Conservation (phyloP, 2,113 vertebrate species). For the Phylloscopus trochiloides region DNA sequence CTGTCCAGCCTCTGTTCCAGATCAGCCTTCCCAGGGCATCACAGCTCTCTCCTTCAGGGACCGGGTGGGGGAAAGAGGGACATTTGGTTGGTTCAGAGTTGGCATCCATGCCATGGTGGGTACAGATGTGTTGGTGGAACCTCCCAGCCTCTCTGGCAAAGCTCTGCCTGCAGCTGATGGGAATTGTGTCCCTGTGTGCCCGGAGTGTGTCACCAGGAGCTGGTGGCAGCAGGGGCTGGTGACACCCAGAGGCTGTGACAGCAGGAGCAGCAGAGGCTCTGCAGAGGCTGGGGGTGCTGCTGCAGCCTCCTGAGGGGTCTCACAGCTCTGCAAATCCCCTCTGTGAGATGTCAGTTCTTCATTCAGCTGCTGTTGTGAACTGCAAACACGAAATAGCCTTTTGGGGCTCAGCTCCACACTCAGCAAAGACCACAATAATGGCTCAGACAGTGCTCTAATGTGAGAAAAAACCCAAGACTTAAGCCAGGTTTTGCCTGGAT, state of each 20-base stretch:
- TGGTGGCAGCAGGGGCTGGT: neutral
- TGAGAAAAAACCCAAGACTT: neutral
- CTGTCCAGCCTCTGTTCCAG: neutral
- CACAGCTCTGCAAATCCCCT: neutral
- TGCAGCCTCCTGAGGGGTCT: neutral
- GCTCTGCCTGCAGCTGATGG: neutral
- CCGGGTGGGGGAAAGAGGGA: neutral
- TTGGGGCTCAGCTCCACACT: neutral
- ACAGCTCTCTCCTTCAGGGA: neutral
- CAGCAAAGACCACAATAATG: neutral
- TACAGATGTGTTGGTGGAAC: neutral
- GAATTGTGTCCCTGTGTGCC: rapidly evolving
- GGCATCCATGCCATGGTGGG: rapidly evolving
- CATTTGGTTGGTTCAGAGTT: neutral
- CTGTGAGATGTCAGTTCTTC: neutral
- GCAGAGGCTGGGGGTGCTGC: neutral
- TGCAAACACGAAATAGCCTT: neutral
- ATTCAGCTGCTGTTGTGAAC: neutral
- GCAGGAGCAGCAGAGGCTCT: neutral
- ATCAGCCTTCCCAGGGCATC: no score
- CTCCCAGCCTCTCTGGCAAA: neutral
- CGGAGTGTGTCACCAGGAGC: neutral
- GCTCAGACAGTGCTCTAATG: neutral
- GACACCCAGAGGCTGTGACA: neutral
- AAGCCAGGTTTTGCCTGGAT: neutral